phyloP scores from a whole-genome alignment of 2,113 vertebrate species.

The Takifugu bimaculatus region DNA sequence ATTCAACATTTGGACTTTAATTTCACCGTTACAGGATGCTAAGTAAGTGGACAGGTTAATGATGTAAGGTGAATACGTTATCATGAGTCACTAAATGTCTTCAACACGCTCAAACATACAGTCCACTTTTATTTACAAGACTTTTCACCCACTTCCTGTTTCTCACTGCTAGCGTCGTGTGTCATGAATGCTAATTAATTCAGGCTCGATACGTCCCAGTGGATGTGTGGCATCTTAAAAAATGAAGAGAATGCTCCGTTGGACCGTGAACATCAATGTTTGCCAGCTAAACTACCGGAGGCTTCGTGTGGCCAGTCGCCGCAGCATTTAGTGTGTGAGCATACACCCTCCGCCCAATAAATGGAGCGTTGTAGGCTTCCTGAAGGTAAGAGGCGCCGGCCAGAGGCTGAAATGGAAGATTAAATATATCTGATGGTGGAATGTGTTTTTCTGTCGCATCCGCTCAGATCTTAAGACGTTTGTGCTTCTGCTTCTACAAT shows the following conservation, averaged over 20 bases:
- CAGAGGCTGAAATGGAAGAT: conserved; percentile 23
- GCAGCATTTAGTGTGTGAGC: neutral
- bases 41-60: conserved; percentile 40
- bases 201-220: neutral
- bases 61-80: conserved; percentile 36
- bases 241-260: neutral
- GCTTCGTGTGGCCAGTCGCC: too few species aligned
- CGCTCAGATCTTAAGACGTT: conserved; percentile 17
- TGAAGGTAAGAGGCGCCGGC: too few species aligned
- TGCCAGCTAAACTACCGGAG: too few species aligned
- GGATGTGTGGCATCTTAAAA: neutral
- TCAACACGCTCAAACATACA: conserved; percentile 56
- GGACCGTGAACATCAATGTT: too few species aligned
- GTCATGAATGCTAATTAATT: conserved; percentile 11
- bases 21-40: conserved; percentile 55
- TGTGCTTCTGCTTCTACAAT: conserved; percentile 47
- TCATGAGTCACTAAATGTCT: conserved; percentile 46
- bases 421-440: conserved; percentile 14
- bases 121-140: conserved; percentile 43
- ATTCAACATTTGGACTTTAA: conserved; percentile 40
- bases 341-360: too few species aligned
- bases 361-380: too few species aligned
- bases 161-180: conserved; percentile 35
- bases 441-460: conserved; percentile 21
- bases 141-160: conserved; percentile 50